phyloP scores from a whole-genome alignment of 2,888 invertebrate species.

The Panorpa germanica region DNA sequence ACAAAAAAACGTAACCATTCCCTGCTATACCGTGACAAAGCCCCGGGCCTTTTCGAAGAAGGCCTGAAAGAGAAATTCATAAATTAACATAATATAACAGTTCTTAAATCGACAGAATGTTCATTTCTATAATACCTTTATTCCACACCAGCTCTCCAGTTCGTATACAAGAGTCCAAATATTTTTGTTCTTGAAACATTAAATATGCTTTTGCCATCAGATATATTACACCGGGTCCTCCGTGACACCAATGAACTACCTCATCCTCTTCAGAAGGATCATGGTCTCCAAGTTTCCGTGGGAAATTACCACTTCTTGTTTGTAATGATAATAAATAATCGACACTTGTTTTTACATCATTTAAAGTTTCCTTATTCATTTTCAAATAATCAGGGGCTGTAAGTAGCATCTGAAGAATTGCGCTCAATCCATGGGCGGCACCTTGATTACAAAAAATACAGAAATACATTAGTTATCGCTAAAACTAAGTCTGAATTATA shows the following conservation, averaged over 20 bases:
- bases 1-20: conserved; percentile 60
- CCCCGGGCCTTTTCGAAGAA: conserved; percentile 73
- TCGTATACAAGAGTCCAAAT: conserved; percentile 42
- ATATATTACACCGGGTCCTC: conserved; percentile 67
- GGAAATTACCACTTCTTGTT: conserved; percentile 44
- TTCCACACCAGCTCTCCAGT: conserved; percentile 66
- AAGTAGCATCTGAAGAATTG: conserved; percentile 45
- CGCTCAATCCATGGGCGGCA: conserved; percentile 42
- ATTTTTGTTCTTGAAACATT: conserved; percentile 52
- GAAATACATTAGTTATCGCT: no score
- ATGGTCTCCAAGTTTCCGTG: conserved; percentile 46
- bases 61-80: no score
- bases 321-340: conserved; percentile 43
- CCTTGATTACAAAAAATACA: no score
- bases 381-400: conserved; percentile 37
- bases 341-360: conserved; percentile 33
- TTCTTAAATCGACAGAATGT: no score
- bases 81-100: no score
- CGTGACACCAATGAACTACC: conserved; percentile 82
- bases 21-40: conserved; percentile 80
- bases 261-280: conserved; percentile 33
- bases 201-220: conserved; percentile 64
- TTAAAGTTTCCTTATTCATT: conserved; percentile 28
- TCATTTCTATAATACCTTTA: conserved; percentile 36
- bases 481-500: no score